Conservation (phyloP, 2,888 invertebrate species). For the Diloba caeruleocephala region DNA sequence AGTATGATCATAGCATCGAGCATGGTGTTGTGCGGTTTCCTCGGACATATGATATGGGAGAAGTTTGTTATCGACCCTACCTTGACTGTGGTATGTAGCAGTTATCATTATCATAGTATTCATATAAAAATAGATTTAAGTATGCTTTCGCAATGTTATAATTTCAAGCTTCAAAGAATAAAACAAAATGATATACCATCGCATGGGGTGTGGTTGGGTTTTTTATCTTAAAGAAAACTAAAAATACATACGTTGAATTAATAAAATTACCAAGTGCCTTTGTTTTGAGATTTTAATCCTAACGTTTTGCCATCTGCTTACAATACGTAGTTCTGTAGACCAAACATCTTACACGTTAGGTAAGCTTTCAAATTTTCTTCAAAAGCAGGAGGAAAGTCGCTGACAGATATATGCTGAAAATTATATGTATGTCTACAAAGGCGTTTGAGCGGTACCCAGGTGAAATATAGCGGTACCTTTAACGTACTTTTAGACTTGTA, state of each 20-base stretch:
- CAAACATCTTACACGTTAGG: conserved; percentile 4
- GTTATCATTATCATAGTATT: too few relatives aligned
- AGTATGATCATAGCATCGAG: conserved; percentile 62
- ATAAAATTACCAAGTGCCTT: neutral
- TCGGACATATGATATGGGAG: conserved; percentile 79
- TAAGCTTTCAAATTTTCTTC: neutral
- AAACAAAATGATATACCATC: too few relatives aligned
- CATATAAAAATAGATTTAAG: too few relatives aligned
- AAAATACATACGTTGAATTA: conserved; percentile 3
- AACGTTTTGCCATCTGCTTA: neutral
- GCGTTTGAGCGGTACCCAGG: neutral
- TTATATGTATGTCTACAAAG: conserved; percentile 4
- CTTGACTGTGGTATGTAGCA: conserved; percentile 75
- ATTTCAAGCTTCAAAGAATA: too few relatives aligned
- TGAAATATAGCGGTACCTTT: neutral
- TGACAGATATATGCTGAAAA: conserved; percentile 4
- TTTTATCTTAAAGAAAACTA: neutral
- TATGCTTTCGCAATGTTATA: too few relatives aligned
- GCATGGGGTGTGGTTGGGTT: too few relatives aligned
- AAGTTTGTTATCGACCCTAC: conserved; percentile 78
- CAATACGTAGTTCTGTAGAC: neutral
- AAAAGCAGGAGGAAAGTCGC: neutral
- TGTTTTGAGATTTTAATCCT: conserved; percentile 12
- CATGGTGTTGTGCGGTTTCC: conserved; percentile 67
- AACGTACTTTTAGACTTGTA: neutral